These are phyloP conservation scores for Phalacrocorax aristotelis DNA, from an alignment of 2,113 vertebrate genomes.

Conservation along the genomic window DNA sequence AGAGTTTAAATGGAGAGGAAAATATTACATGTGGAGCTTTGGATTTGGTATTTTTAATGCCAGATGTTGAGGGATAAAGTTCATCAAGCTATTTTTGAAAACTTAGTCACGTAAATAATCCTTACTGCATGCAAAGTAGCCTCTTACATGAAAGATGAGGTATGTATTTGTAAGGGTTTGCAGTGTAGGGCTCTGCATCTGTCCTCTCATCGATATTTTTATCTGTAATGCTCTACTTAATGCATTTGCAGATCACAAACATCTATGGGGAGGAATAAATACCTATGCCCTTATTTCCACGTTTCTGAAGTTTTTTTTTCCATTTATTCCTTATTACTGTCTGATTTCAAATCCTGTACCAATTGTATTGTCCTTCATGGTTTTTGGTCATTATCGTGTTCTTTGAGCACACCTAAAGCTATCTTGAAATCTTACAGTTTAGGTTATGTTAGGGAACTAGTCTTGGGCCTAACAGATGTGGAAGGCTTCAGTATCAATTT, in stretches of 20 bases:
- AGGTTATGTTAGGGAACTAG: not conserved
- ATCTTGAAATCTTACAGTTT: not conserved
- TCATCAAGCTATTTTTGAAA: slow-evolving; percentile 5
- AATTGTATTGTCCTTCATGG: not conserved
- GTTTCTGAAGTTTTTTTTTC: not conserved
- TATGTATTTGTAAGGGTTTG: not conserved
- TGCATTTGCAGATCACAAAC: not conserved
- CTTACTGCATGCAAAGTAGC: not conserved
- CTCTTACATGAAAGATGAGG: not conserved
- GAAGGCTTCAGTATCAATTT: not conserved
- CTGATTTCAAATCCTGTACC: not conserved
- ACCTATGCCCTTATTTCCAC: not conserved
- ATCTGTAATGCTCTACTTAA: not conserved
- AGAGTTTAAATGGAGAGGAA: not conserved
- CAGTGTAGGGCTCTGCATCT: not conserved
- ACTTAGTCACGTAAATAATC: not conserved
- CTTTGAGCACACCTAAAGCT: not conserved
- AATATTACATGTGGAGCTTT: not conserved
- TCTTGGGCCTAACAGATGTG: not conserved
- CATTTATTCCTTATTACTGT: not conserved
- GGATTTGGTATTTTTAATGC: not conserved
- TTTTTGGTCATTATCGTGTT: not conserved
- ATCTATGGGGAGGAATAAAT: not conserved
- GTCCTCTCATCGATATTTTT: not conserved
- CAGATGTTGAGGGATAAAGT: not conserved